phyloP scores from a whole-genome alignment of 2,797 vertebrate genomes.

The Tympanoctomys barrerae region DNA sequence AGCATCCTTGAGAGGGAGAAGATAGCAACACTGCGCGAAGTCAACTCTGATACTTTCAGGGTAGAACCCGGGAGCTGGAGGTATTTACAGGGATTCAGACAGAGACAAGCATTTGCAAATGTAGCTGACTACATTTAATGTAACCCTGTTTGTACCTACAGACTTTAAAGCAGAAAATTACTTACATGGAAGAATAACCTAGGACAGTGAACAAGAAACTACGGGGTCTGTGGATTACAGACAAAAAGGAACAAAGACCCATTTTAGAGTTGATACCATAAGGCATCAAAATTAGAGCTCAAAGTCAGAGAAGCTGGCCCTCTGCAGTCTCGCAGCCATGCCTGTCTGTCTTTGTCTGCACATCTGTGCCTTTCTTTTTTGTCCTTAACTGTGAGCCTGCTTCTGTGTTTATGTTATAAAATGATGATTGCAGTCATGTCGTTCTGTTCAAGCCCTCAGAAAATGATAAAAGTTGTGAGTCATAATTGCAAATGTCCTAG shows the following conservation, averaged over 20 bases:
- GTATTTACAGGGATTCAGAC: not conserved
- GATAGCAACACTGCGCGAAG: not conserved
- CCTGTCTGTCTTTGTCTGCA: not conserved
- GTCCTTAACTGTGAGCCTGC: not conserved
- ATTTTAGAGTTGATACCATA: not conserved
- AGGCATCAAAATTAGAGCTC: not conserved
- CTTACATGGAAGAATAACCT: not conserved
- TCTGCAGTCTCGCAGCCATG: not conserved
- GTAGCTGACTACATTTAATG: not conserved
- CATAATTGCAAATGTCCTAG: slow-evolving; percentile 21
- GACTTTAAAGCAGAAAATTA: not conserved
- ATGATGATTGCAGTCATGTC: not conserved
- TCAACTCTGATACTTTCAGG: not conserved
- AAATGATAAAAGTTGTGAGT: slow-evolving; percentile 1
- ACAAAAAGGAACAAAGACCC: not conserved
- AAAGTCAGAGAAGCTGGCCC: not conserved
- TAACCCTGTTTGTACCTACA: not conserved
- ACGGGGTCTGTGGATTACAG: not conserved
- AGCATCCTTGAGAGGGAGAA: not conserved
- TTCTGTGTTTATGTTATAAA: not conserved
- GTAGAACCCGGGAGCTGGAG: not conserved
- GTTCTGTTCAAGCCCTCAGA: slow-evolving; percentile 11
- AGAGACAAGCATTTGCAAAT: not conserved
- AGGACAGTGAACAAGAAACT: not conserved
- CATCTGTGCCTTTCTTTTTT: not conserved